Evolutionary conservation across 2,888 invertebrate genomes (phyloP).

Genomic region (Drosophila subsilvestris): DNA sequence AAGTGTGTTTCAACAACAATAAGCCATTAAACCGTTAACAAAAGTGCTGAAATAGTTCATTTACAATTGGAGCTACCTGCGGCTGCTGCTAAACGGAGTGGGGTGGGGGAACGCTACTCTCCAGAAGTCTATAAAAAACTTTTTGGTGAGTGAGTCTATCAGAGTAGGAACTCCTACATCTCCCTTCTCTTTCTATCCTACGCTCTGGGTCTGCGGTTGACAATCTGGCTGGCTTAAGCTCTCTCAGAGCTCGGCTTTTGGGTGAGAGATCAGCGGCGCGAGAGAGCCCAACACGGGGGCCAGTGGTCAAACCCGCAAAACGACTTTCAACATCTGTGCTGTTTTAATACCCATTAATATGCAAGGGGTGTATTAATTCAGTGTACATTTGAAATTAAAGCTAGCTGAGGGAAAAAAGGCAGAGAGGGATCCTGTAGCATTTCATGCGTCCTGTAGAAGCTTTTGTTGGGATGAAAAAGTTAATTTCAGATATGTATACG

Average conservation of each 20-base stretch:
- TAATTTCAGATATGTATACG: not conserved
- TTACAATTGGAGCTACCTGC: slow-evolving; percentile 42
- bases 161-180: slow-evolving; percentile 2
- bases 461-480: not conserved
- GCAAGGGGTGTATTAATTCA: slow-evolving; percentile 1
- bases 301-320: slow-evolving; percentile 78
- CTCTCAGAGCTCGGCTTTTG: slow-evolving; percentile 9
- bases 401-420: not conserved
- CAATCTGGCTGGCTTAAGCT: slow-evolving; percentile 49
- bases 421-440: not conserved
- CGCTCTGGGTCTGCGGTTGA: slow-evolving; percentile 14
- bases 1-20: slow-evolving; percentile 36
- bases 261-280: not conserved
- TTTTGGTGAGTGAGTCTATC: slow-evolving; percentile 42
- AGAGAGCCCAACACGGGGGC: slow-evolving; percentile 25
- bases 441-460: fast-evolving
- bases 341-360: not conserved
- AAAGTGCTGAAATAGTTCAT: slow-evolving; percentile 47
- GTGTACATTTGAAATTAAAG: slow-evolving; percentile 4
- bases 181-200: slow-evolving; percentile 7
- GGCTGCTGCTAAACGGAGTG: not conserved
- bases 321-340: slow-evolving; percentile 82
- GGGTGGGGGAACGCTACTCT: not conserved
- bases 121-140: slow-evolving; percentile 43
- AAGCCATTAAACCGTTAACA: slow-evolving; percentile 26